Evolutionary conservation across 2,113 vertebrate species (phyloP), one percentile per base, ranked within the genome.

Genomic region (Limnothrissa miodon): DNA sequence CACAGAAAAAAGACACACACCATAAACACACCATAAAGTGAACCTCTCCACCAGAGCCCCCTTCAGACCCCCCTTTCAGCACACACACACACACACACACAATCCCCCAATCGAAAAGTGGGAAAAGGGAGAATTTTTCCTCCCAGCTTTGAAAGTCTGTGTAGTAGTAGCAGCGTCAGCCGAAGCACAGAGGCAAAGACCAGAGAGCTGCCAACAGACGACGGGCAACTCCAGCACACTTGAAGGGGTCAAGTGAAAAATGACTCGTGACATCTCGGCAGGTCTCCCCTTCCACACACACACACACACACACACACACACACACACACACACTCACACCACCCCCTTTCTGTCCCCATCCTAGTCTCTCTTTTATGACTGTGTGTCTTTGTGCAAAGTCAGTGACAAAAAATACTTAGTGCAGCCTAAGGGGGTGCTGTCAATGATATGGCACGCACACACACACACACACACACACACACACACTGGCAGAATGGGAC

Each of bases 1-100:
- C 78, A 82, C 88, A 83, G 83, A 33, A 86, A 45, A 80, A 42
- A 85, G 42, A 36, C 23, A 0, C 59, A 29, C 8, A 23, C 29
- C 59, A 23, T n/a, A 25, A 62, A n/a, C n/a, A n/a, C 59, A 62
- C n/a, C 59, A 29, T 5, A 29, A 62, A 25, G 15, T 19, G 17
- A 51, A 19, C 17, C 17, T 17, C 17, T 3, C 4, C 48, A 1
- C 48, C 17, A n/a, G n/a, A n/a, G n/a, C n/a, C n/a, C n/a, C n/a
- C n/a, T n/a, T n/a, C n/a, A n/a, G n/a, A n/a, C n/a, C n/a, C n/a
- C n/a, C n/a, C n/a, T n/a, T n/a, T n/a, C n/a, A n/a, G n/a, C n/a
- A n/a, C n/a, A n/a, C n/a, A n/a, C n/a, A n/a, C n/a, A n/a, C n/a
- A n/a, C n/a, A n/a, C n/a, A n/a, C n/a, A n/a, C n/a, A n/a, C n/a